These are phyloP conservation scores for Semaprochilodus insignis DNA, from an alignment of 2,797 vertebrate genomes.

Conservation along the genomic window DNA sequence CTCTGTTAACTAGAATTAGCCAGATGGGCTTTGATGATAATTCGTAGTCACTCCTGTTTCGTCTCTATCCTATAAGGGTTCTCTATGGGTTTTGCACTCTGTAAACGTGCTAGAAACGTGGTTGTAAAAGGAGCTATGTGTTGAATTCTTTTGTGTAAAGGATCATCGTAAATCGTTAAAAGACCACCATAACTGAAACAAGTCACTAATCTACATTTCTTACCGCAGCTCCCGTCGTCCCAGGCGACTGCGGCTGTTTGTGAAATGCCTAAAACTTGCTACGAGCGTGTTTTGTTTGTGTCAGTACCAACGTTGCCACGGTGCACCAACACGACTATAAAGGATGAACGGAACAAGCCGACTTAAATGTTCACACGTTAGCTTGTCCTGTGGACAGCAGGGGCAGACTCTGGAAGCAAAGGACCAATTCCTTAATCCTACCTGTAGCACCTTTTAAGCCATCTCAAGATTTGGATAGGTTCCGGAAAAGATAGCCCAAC, in stretches of 20 bases:
- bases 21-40: constrained; percentile 39
- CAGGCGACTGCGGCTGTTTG: constrained; percentile 16
- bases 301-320: background rate
- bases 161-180: constrained; percentile 29
- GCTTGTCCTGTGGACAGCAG: constrained; percentile 10
- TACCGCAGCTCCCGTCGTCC: constrained; percentile 37
- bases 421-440: constrained; percentile 29
- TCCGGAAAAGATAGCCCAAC: constrained; percentile 37
- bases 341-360: background rate
- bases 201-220: constrained; percentile 23
- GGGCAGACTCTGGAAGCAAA: constrained; percentile 35
- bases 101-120: constrained; percentile 56
- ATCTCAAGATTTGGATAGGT: constrained; percentile 46
- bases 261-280: constrained; percentile 1
- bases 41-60: constrained; percentile 45
- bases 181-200: background rate
- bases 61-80: constrained; percentile 50
- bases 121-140: constrained; percentile 45
- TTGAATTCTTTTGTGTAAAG: constrained; percentile 31
- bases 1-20: constrained; percentile 51
- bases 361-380: constrained; percentile 6
- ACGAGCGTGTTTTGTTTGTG: background rate
- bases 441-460: constrained; percentile 51
- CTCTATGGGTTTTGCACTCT: constrained; percentile 44
- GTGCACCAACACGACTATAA: background rate